phyloP scores from a whole-genome alignment of 2,113 vertebrate genomes.

The Sporophila hypoxantha region DNA sequence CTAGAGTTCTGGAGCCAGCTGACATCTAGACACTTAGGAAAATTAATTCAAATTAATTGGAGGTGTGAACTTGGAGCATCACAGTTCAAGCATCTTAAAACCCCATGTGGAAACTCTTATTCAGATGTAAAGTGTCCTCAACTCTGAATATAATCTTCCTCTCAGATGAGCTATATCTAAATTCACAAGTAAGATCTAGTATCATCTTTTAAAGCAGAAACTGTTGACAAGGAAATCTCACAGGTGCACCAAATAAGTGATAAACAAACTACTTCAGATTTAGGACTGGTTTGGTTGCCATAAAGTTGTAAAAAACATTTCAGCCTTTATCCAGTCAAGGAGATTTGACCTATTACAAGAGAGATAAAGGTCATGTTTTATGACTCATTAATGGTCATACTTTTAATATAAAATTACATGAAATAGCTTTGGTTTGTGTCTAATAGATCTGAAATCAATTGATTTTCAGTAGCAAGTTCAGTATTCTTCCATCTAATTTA shows the following conservation, averaged over 20 bases:
- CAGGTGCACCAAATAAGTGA: conserved; percentile 56
- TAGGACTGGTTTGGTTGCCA: conserved; percentile 32
- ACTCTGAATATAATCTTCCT: conserved; percentile 54
- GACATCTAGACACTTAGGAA: conserved; percentile 57
- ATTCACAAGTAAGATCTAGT: conserved; percentile 43
- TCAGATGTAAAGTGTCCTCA: conserved; percentile 55
- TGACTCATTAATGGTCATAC: background rate
- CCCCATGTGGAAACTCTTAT: conserved; percentile 57
- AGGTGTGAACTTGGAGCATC: conserved; percentile 54
- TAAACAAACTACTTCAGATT: conserved; percentile 63
- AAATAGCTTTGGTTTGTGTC: background rate
- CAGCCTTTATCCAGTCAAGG: background rate
- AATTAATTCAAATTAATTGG: conserved; percentile 64
- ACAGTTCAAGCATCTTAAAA: conserved; percentile 48
- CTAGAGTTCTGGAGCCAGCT: conserved; percentile 50
- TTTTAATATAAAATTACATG: background rate
- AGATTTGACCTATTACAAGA: background rate
- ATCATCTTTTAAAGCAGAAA: conserved; percentile 43
- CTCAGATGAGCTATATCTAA: conserved; percentile 40
- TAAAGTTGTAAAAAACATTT: background rate
- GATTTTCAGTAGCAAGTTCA: background rate
- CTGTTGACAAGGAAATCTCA: conserved; percentile 56
- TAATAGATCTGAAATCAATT: background rate
- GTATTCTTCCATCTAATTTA: background rate
- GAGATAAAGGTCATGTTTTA: background rate